A percentile compares a stretch with the other conserved stretches of the same genome.
phyloP scores from a whole-genome alignment of 2,888 invertebrate genomes.

The Lasioglossum zephyrum region DNA sequence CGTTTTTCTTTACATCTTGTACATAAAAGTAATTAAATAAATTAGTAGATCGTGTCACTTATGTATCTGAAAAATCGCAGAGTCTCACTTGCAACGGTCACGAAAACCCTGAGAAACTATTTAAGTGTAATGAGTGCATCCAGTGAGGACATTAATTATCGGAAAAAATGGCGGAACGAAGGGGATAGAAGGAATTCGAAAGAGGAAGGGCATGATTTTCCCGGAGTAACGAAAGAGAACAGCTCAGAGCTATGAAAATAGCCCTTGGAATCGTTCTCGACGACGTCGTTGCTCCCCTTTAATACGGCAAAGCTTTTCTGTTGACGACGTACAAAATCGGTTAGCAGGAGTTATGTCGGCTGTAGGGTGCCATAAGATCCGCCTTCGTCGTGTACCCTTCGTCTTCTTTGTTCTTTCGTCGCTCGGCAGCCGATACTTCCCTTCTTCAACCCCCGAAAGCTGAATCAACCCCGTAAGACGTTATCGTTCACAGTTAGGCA shows the following conservation, averaged over 20 bases:
- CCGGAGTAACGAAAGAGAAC: slow-evolving; percentile 27
- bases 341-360: slow-evolving; percentile 79
- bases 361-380: slow-evolving; percentile 77
- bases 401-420: slow-evolving; percentile 70
- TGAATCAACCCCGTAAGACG: slow-evolving; percentile 24
- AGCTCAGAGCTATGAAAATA: slow-evolving; percentile 43
- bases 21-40: neutral
- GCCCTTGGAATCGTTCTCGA: slow-evolving; percentile 32
- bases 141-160: neutral
- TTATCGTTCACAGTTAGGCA: slow-evolving; percentile 35
- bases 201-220: neutral
- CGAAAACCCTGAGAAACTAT: neutral
- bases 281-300: slow-evolving; percentile 53
- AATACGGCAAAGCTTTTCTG: slow-evolving; percentile 66
- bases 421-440: slow-evolving; percentile 56
- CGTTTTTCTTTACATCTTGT: too few species aligned
- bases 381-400: slow-evolving; percentile 80
- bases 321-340: slow-evolving; percentile 72
- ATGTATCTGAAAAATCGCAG: neutral
- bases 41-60: neutral
- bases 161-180: too few species aligned
- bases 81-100: neutral
- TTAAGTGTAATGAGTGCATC: neutral
- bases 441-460: slow-evolving; percentile 27
- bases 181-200: neutral